Evolutionary conservation across 2,113 vertebrate genomes (phyloP), one percentile per base, ranked within the genome.

Genomic region (Mirounga angustirostris): DNA sequence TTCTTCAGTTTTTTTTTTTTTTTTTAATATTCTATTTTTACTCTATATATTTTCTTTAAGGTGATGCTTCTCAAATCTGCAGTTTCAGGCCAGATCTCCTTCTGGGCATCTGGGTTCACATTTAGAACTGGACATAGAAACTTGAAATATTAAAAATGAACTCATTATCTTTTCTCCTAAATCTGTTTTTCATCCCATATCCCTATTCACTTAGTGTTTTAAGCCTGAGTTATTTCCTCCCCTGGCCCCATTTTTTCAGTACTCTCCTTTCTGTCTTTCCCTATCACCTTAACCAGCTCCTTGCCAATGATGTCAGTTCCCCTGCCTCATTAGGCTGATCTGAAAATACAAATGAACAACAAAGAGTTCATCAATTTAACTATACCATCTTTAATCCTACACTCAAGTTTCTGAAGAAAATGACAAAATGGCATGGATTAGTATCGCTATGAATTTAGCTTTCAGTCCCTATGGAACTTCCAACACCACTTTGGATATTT

Each of bases 71-170:
- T 21, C 18, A 56, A 36, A 83, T 67, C 6, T 52, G n/a, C 16
- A 73, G 76, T 61, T 81, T 91, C 79, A 89, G 26, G 22, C 8
- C 69, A 46, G 22, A 81, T 81, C 4, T 56, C 58, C 36, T 40
- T 86, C 30, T 54, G 3, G n/a, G 9, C 58, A 76, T 94, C 58
- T 91, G 58, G 40, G 73, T 56, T 93, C 54, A 85, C 3, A 58
- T 65, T 21, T 24, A 80, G 18, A 74, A 43, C 61, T 85, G 43
- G 16, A 76, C 9, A 43, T 59, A 54, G 74, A 61, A 82, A 61
- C 33, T 18, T 58, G 36, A 95, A 83, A 46, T 94, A 36, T 61
- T 82, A 59, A 87, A 87, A 65, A 58, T 89, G 43, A 94, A 36
- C 14, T 87, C 6, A 52, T 59, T 40, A 22, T 46, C 15, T 87